phyloP scores from a whole-genome alignment of 2,888 invertebrate species.

The Cephus pygmeus region DNA sequence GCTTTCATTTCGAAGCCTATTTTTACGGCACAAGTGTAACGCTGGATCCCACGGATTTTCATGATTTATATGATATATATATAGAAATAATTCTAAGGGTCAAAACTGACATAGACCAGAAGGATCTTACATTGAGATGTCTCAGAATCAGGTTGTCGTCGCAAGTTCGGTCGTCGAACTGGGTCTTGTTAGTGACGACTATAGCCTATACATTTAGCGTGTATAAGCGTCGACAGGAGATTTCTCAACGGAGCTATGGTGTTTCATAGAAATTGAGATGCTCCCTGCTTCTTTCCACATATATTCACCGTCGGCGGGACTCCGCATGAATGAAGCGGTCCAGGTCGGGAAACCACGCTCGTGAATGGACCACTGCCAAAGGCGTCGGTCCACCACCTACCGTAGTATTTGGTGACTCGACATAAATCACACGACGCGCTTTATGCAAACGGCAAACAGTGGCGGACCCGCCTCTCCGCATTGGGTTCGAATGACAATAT shows the following conservation, averaged over 20 bases:
- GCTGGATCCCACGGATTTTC: constrained; percentile 14
- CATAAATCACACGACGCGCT: constrained; percentile 58
- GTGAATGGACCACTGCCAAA: constrained; percentile 31
- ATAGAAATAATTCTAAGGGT: constrained; percentile 12
- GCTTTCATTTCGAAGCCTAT: neutral
- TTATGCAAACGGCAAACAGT: constrained; percentile 58
- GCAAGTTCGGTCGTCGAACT: neutral
- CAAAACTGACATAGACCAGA: constrained; percentile 13
- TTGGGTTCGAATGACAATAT: constrained; percentile 32
- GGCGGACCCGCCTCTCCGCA: constrained; percentile 54
- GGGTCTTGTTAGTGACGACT: neutral
- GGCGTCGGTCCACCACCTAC: constrained; percentile 20
- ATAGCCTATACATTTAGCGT: neutral
- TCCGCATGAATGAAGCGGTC: constrained; percentile 42
- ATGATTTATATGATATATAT: constrained; percentile 14
- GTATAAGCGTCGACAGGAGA: neutral
- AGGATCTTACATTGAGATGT: constrained; percentile 12
- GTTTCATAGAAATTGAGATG: neutral
- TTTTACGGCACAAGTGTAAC: neutral
- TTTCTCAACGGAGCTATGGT: neutral
- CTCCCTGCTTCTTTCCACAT: neutral
- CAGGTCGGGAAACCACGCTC: constrained; percentile 32
- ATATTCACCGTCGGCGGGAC: neutral
- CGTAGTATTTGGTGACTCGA: constrained; percentile 35
- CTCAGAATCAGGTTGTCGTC: neutral